Base-by-base conservation (phyloP, 2,797 vertebrate genomes). In the Hoplostethus mediterraneus region DNA sequence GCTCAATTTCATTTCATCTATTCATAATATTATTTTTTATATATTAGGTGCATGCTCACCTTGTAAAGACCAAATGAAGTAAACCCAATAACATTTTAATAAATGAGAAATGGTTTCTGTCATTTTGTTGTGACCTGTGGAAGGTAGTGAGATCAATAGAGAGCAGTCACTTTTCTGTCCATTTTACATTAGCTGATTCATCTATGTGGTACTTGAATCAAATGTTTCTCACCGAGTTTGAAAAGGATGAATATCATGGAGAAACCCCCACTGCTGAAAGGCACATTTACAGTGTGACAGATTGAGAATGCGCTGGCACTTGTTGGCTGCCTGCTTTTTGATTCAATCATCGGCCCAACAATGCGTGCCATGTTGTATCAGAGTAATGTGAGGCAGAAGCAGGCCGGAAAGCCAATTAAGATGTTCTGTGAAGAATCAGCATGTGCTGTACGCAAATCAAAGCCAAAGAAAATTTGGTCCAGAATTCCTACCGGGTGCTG, bases 301-400 rank as follows among this genome's bases (percentile, higher is more conserved):
- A 62, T 38, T 48, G 31, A 10, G 3, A 38, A 44, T 38, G n/a
- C 2, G 28, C 30, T 44, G 42, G 14, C 11, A 13, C 7, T 54
- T 40, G 60, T 57, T 56, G 6, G 11, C 48, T 45, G 17, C 28
- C 21, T 56, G 28, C 31, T 36, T 4, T 8, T 8, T 51, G 31
- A 55, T 71, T 66, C 31, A 53, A 17, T 45, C 40, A 4, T 21
- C 25, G 30, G 31, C 28, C 28, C 38, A 13, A 44, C n/a, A 10
- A 31, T 54, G 5, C 13, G 33, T 13, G 31, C 28, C 30, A 14
- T 33, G n/a, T 14, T 55, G 14, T 16, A 8, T 6, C 2, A 45
- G 53, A 45, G 48, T 49, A 9, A 59, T 57, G 45, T 66, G 14
- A 74, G 8, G 36, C 31, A 52, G 40, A 61, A 71, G 62, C 13